phyloP scores from a whole-genome alignment of 2,113 vertebrate species.

The Carassius auratus region DNA sequence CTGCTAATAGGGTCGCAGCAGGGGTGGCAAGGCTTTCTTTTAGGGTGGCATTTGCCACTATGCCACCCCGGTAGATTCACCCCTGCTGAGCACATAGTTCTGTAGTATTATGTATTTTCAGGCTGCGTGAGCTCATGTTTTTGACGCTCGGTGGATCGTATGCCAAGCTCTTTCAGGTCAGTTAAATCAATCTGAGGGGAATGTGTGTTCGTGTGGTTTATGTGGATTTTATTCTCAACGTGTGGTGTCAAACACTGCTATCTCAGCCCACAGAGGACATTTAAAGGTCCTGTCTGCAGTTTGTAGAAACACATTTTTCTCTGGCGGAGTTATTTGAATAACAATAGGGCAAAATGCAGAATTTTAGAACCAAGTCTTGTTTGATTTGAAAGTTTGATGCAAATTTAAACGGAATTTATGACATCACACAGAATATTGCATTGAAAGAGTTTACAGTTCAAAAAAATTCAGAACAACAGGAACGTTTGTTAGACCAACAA shows the following conservation, averaged over 20 bases:
- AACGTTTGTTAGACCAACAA: no score
- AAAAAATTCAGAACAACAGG: no score
- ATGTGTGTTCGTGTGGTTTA: conserved; percentile 7
- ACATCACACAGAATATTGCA: no score
- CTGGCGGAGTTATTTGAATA: background rate
- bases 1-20: no score
- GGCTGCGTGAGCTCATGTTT: conserved; percentile 27
- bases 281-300: background rate
- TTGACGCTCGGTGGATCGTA: conserved; percentile 23
- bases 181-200: conserved; percentile 42
- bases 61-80: no score
- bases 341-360: background rate
- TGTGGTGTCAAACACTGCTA: background rate
- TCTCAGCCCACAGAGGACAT: background rate
- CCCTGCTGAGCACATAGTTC: background rate
- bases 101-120: conserved; percentile 34
- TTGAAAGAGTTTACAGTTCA: no score
- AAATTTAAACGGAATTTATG: no score
- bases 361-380: background rate
- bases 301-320: background rate
- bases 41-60: no score
- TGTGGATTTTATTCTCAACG: background rate
- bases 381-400: no score
- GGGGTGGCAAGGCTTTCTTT: no score
- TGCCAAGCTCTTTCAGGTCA: conserved; percentile 45